Percentiles rank a stretch among this genome's conserved stretches.
phyloP scores from a whole-genome alignment of 2,888 invertebrate species.

The Morinoia aosen region DNA sequence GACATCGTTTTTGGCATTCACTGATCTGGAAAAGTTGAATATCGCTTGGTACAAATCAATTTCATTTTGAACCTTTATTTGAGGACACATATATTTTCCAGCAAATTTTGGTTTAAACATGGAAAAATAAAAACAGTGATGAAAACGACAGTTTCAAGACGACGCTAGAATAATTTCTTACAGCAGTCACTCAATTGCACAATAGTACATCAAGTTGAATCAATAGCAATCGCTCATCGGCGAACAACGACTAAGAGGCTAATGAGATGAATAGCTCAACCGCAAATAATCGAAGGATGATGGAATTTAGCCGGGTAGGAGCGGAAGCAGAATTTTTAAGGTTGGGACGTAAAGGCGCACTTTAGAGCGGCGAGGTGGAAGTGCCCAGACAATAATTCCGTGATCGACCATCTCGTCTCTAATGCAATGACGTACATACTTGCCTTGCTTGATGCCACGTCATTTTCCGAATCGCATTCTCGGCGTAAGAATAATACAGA shows the following conservation, averaged over 20 bases:
- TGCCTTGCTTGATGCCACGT: neutral
- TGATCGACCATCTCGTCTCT: neutral
- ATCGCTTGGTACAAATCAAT: too few relatives aligned
- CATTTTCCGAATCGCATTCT: neutral
- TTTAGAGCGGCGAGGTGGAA: neutral
- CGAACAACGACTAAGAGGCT: neutral
- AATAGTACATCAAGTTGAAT: too few relatives aligned
- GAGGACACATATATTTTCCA: too few relatives aligned
- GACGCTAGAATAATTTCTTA: too few relatives aligned
- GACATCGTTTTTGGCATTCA: too few relatives aligned
- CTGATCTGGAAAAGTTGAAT: too few relatives aligned
- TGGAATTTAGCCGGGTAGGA: neutral
- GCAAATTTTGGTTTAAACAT: too few relatives aligned
- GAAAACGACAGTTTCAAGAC: too few relatives aligned
- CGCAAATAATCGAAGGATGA: neutral
- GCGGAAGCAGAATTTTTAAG: neutral
- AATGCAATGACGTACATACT: neutral
- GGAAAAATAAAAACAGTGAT: too few relatives aligned
- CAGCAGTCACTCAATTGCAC: too few relatives aligned
- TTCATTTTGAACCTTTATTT: too few relatives aligned
- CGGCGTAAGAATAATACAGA: neutral
- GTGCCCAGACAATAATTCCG: neutral
- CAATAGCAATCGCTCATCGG: neutral
- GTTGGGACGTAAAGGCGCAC: neutral
- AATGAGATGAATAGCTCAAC: too few relatives aligned